A percentile compares a stretch with the other conserved stretches of the same genome.
These are phyloP conservation scores for Muricea muricata DNA, from an alignment of 92 coral and sea anemone genomes.

Conservation along the genomic window DNA sequence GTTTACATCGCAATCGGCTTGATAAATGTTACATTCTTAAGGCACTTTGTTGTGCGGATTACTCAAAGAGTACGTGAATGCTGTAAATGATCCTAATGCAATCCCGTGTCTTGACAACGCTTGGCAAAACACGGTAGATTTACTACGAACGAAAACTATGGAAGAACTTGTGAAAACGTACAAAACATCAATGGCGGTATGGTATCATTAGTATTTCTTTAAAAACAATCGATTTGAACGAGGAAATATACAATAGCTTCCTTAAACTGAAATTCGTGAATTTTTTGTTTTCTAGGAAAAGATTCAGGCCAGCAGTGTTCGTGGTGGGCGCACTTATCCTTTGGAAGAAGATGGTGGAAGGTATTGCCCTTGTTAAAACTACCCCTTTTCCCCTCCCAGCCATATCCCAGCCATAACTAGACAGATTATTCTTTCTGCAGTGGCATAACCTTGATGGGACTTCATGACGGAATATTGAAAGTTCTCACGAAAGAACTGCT, in stretches of 20 bases:
- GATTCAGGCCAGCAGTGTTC: slow-evolving; percentile 26
- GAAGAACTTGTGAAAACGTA: slow-evolving; percentile 22
- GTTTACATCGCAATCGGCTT: too few species aligned
- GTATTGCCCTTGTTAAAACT: neutral
- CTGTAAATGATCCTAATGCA: slow-evolving; percentile 40
- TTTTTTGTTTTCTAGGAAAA: neutral
- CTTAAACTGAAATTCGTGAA: too few species aligned
- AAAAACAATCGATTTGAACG: too few species aligned
- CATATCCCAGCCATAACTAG: neutral
- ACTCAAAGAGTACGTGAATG: slow-evolving; percentile 19
- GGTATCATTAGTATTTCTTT: neutral
- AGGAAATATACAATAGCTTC: neutral
- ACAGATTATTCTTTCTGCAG: neutral
- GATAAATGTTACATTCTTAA: neutral
- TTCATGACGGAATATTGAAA: slow-evolving; percentile 33
- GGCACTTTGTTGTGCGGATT: slow-evolving; percentile 35
- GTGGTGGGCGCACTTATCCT: neutral
- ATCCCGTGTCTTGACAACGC: slow-evolving; percentile 49
- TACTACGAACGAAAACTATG: slow-evolving; percentile 25
- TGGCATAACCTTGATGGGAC: slow-evolving; percentile 29
- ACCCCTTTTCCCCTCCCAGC: too few species aligned
- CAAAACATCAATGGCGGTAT: slow-evolving; percentile 36
- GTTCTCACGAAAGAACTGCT: slow-evolving; percentile 23
- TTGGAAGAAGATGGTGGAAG: slow-evolving; percentile 17
- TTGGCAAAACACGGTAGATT: slow-evolving; percentile 38